phyloP scores from a whole-genome alignment of 2,113 vertebrate species.

The Periophthalmus modestus region DNA sequence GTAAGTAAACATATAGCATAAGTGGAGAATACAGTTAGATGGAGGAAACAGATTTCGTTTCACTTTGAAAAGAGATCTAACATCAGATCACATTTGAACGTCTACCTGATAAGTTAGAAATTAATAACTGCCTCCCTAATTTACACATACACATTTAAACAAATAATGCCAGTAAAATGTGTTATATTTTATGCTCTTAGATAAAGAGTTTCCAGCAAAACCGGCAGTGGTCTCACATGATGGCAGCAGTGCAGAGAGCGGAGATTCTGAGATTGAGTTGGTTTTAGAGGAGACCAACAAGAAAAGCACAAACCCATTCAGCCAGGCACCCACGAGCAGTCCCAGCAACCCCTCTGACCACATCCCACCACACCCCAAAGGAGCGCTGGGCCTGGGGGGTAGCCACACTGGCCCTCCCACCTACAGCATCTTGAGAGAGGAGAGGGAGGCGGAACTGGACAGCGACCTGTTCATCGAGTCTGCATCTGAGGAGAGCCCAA shows the following conservation, averaged over 20 bases:
- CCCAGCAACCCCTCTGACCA: conserved; percentile 79
- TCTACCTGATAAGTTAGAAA: too few species aligned
- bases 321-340: conserved; percentile 82
- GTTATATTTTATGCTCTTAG: conserved; percentile 72
- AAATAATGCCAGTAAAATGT: not conserved
- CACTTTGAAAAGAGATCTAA: too few species aligned
- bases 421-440: conserved; percentile 96
- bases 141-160: not conserved
- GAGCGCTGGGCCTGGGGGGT: conserved; percentile 81
- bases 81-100: too few species aligned
- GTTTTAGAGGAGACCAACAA: conserved; percentile 88
- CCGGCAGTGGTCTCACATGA: conserved; percentile 69
- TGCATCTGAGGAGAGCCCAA: conserved; percentile 95
- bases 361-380: conserved; percentile 74
- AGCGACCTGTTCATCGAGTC: conserved; percentile 97
- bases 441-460: conserved; percentile 96
- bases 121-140: too few species aligned
- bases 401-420: conserved; percentile 82
- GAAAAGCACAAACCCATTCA: conserved; percentile 68
- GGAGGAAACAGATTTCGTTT: too few species aligned
- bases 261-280: conserved; percentile 94
- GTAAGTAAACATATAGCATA: too few species aligned
- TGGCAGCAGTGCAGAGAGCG: conserved; percentile 90
- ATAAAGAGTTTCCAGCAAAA: conserved; percentile 70
- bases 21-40: too few species aligned